Evolutionary conservation across 64 coral and sea anemone species (phyloP).

Genomic region (Porites lutea): DNA sequence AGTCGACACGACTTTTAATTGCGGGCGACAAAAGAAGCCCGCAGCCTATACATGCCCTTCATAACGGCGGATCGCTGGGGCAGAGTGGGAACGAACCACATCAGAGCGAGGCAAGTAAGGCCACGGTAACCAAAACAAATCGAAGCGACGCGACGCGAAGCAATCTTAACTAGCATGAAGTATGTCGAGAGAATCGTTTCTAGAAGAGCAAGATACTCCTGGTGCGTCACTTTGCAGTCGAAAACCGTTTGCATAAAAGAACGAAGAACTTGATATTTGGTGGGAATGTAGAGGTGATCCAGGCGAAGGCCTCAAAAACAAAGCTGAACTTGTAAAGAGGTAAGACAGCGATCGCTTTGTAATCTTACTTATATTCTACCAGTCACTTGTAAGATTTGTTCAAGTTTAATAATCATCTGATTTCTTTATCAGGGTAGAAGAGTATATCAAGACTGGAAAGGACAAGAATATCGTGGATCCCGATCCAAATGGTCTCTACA

Average conservation of each 20-base stretch:
- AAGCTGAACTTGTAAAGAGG: not conserved
- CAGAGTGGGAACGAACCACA: not conserved
- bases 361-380: not conserved
- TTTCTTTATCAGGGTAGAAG: constrained; percentile 60
- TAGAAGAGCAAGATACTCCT: constrained; percentile 1
- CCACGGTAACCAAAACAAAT: not conserved
- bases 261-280: constrained; percentile 5
- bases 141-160: not conserved
- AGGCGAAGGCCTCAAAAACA: not conserved
- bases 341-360: not conserved
- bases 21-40: too few species aligned
- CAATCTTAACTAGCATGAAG: not conserved
- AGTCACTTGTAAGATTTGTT: not conserved
- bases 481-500: constrained; percentile 62
- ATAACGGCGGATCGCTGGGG: not conserved
- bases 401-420: constrained; percentile 11
- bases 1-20: too few species aligned
- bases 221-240: not conserved
- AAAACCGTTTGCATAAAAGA: not conserved
- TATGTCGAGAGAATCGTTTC: not conserved
- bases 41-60: not conserved
- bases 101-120: constrained; percentile 5
- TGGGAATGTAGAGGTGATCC: not conserved
- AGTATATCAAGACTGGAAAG: constrained; percentile 41
- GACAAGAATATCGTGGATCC: constrained; percentile 69